Base-by-base conservation (phyloP, 2,888 invertebrate species). In the Ichneumoninae sp. region DNA sequence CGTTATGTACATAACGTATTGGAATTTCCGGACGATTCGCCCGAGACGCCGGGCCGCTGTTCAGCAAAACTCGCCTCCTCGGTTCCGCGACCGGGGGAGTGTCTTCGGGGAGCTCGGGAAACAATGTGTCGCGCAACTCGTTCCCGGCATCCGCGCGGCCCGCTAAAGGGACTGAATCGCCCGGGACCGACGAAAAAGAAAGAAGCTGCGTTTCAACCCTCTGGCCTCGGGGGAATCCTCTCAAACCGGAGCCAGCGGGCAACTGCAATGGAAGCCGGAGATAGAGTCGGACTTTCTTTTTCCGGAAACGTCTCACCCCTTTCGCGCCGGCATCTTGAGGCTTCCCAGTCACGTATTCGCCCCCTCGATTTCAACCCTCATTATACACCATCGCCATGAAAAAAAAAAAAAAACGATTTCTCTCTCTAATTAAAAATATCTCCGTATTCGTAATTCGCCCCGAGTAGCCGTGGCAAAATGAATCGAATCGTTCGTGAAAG, bases 391-490 rank as follows among this genome's bases (percentile, higher is more conserved):
- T 1, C 33, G 62, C 7, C 60, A 3, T 26, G 8, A 3, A 60
- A 60, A 60, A 26, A 26, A 10, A n/a, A 7, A 33, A 19, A 40
- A 78, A 78, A 72, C 26, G 57, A 72, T 33, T 77, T 66, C 16
- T 71, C 77, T 75, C 84, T 75, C 81, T 81, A 84, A 84, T 84
- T 84, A 81, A 84, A 84, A 84, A 81, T 84, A 84, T 80, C 80
- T 80, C 80, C 80, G 77, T 72, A 72, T 65, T 74, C 81, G 70
- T 75, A 84, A 84, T 81, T 84, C 50, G 75, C 75, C 74, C 52
- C 70, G 81, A 78, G 81, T 78, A 75, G 70, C 69, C 69, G 57
- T 16, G 44, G 68, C 52, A 75, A 81, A 84, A 84, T 78, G 74
- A 75, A 84, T 65, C 72, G 74, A 77, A 81, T 75, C 62, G 62